Evolutionary conservation across 1,140 invertebrate species (phyloP), one percentile per base, ranked within the genome.

Genomic region (Hylaeus anthracinus): DNA sequence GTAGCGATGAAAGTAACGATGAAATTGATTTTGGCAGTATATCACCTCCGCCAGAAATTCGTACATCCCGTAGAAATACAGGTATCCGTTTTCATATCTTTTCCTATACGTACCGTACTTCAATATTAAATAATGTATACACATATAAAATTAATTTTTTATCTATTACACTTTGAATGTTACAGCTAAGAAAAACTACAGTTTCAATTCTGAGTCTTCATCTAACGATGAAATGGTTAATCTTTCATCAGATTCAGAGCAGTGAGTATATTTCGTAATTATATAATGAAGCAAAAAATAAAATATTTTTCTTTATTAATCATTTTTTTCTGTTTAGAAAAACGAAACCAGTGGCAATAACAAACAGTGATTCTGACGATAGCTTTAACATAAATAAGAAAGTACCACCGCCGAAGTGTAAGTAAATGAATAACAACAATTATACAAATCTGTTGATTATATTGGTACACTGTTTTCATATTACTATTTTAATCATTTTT

Each of bases 11-110:
- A 56, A 86, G 82, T 45, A 82, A 85, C 26, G 84, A 90, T 1
- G 91, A 92, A 14, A 92, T 93, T 15, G 89, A 93, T 77, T 93
- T 93, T 48, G 88, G 89, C 8, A 90, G 88, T 67, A 84, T 92
- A 72, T 92, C 92, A 43, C 92, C 92, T 51, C 88, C 88, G n/a
- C 90, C 91, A 14, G 70, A 72, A 12, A 86, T 87, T 45, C 90
- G 91, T 71, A 14, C 84, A 53, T 82, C 88, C 5, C 88, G 91
- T 53, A 86, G 90, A 85, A 78, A 86, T 48, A 86, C 91, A 53
- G 83, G 91, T 92, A 89, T 67, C 12, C 26, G 14, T 43, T 14
- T 9, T 48, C n/a, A 66, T 15, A 48, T 26, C 15, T 72, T 45
- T 26, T 72, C 3, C 10, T 37, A 37, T 3, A 39, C 26, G 39